Percentiles rank a stretch among this genome's conserved stretches.
These are phyloP conservation scores for Theristicus caerulescens DNA, from an alignment of 2,113 vertebrate genomes.

Conservation along the genomic window DNA sequence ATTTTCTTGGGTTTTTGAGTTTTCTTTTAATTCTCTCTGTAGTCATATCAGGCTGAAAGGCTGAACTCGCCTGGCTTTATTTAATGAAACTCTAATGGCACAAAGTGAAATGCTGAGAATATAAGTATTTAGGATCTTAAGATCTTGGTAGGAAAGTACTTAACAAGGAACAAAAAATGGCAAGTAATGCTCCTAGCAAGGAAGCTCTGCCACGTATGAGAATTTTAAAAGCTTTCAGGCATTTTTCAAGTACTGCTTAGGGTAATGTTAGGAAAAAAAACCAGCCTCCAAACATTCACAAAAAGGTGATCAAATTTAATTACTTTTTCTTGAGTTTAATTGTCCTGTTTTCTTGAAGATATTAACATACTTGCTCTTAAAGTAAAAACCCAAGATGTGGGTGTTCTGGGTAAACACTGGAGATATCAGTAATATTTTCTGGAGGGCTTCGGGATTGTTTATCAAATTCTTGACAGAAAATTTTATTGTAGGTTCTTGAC, in stretches of 20 bases:
- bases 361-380: neutral
- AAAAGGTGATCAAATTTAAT: neutral
- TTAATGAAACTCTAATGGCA: neutral
- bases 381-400: neutral
- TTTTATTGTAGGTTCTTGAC: neutral
- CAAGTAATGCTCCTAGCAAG: neutral
- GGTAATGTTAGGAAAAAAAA: neutral
- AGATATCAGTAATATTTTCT: neutral
- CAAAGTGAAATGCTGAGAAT: neutral
- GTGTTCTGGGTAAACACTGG: neutral
- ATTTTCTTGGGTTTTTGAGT: neutral
- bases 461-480: neutral
- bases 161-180: neutral
- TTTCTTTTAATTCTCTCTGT: neutral
- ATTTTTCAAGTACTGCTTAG: neutral
- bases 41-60: neutral
- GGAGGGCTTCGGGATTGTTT: neutral
- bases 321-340: neutral
- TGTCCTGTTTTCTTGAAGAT: neutral
- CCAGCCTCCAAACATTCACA: accelerated
- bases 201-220: neutral
- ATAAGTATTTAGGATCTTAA: neutral
- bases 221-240: neutral
- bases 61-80: neutral
- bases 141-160: neutral